Evolutionary conservation across 2,888 invertebrate species (phyloP), one percentile per base, ranked within the genome.

Genomic region (Orthonevra nobilis): DNA sequence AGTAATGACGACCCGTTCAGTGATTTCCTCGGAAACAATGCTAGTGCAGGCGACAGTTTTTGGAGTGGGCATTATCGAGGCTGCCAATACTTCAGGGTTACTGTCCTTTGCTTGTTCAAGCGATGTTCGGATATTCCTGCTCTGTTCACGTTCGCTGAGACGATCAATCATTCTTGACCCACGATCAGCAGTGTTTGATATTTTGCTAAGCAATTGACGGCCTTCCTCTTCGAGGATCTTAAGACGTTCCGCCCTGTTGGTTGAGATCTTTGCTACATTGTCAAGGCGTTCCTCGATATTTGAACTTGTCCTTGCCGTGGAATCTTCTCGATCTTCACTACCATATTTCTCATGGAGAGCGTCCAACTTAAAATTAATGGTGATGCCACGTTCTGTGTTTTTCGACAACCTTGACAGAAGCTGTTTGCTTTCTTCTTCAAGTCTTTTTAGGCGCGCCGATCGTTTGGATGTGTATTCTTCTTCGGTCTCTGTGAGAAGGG

Each of bases 351-450:
- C 84, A 46, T 87, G 89, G 2, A 89, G 79, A 0, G 83, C 84
- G 66, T 88, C 87, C 32, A 89, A 60, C 44, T 84, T 84, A 1
- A 70, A 81, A 12, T 82, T 83, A 5, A 89, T 48, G 1, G 61
- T 81, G 1, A 83, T 84, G 0, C 86, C 85, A 1, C 86, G 85
- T 36, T 86, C 83, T 10, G 84, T 81, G 28, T 86, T 87, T 23
- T 82, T 82, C 0, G 86, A 77, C 1, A 87, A 83, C 46, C 83
- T 85, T 0, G 81, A 66, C 38, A 95, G 92, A 9, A 96, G 89
- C 81, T 92, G 92, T 82, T 93, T 92, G 10, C 95, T 94, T 87
- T 96, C 95, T 83, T 95, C 94, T 88, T 96, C 96, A 54, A 97
- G 89, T 44, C 93, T 88, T 86, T 82, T 88, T 32, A 84, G 74